Conservation (phyloP, 2,888 invertebrate genomes). For the Lamellibrachia columna region DNA sequence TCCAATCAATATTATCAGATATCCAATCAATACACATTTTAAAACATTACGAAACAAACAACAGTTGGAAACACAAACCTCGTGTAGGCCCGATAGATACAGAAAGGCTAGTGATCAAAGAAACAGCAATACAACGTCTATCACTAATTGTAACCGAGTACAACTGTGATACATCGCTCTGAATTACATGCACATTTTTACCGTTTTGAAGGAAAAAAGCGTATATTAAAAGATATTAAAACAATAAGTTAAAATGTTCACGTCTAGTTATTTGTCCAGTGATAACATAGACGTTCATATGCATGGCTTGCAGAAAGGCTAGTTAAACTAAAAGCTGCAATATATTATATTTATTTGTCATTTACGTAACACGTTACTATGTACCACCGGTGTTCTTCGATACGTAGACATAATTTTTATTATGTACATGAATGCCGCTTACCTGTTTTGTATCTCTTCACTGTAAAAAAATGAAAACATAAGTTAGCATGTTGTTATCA, state of each 20-base stretch:
- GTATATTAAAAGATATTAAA: not conserved
- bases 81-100: not conserved
- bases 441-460: not conserved
- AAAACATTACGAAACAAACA: not conserved
- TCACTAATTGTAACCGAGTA: not conserved
- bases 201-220: not conserved
- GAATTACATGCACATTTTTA: not conserved
- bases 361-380: not conserved
- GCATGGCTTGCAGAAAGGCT: not conserved
- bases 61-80: not conserved
- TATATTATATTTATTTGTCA: not conserved
- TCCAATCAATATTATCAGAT: not conserved
- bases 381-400: not conserved
- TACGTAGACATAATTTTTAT: not conserved
- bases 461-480: not conserved
- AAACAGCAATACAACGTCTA: not conserved
- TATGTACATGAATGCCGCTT: not conserved
- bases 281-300: not conserved
- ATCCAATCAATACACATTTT: not conserved
- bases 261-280: not conserved
- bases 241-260: too few relatives aligned
- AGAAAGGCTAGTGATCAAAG: not conserved
- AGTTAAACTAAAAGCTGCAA: not conserved
- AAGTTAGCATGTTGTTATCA: not conserved
- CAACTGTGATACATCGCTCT: not conserved